Evolutionary conservation across 2,888 invertebrate species (phyloP), one percentile per base, ranked within the genome.

Genomic region (Ectobius pallidus): DNA sequence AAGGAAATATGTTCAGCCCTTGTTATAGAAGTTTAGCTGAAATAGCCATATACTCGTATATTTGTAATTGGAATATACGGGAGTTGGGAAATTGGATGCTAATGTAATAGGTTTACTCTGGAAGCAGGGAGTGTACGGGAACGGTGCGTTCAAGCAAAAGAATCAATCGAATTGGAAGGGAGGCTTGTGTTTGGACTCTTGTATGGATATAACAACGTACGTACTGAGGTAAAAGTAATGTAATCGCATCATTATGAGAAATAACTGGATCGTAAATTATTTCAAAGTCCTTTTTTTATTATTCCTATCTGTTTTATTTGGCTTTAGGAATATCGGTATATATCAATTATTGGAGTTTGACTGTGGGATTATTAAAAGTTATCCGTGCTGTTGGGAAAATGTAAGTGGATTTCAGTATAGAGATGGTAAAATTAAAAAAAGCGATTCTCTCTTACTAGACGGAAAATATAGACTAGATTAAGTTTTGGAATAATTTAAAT

Each of bases 221-320:
- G 27, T 58, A 69, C 22, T 55, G 62, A 69, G 69, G 72, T 69
- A 61, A 18, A 61, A 46, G 20, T 69, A 69, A 72, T 73, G 18
- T 55, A 55, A 70, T 73, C 63, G 62, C 25, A 69, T 73, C 70
- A 70, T 73, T 73, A 70, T 62, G 27, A 70, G 49, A 63, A 70
- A 34, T 39, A 52, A 70, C 22, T 73, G 67, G 70, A 39, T 70
- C 67, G 73, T 70, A 65, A 73, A 65, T 65, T 65, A 65, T 65
- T 46, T 44, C 46, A 58, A 30, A 9, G 32, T 58, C 16, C 30
- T 25, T 32, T 30, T 58, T 52, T 3, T 25, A 22, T 52, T 52
- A 18, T 46, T n/a, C 46, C 46, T 25, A 22, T 25, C 7, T 52
- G 52, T 22, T 52, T 52, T 52, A 58, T 58, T 32, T 58, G 9